Evolutionary conservation across 1,140 invertebrate species (phyloP), one percentile per base, ranked within the genome.

Genomic region (Saccostrea cuccullata): DNA sequence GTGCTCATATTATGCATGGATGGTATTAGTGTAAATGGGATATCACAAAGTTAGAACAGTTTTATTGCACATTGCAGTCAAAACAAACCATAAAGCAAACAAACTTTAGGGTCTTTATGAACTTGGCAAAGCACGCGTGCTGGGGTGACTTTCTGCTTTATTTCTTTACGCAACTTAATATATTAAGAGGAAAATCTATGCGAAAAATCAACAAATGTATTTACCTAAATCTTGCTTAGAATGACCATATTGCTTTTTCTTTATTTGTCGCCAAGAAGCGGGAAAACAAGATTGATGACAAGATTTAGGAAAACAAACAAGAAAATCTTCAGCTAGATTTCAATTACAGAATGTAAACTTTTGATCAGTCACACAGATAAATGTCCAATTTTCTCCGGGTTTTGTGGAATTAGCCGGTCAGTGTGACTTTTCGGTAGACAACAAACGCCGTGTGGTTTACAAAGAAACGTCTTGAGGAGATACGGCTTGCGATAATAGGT

Each of bases 351-450:
- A 84, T n/a, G 82, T 84, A 56, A 84, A 84, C 82, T 55, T 84
- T 84, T 84, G 82, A 84, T 84, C 82, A 55, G 55, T 84, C 82
- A 84, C 47, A 84, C 55, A 55, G 82, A 84, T 84, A 84, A 84
- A 84, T 84, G 40, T 84, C 82, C 55, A 84, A 84, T 84, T 84
- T 84, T 84, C 82, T 55, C 55, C 15, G 55, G 40, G 55, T 55
- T 56, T 56, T 56, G 40, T 23, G n/a, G 82, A 56, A 84, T 84
- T 84, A 84, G 13, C 40, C 40, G 40, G 55, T 55, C 82, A 56
- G 82, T 84, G 55, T 55, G 40, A 84, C 82, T 77, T 77, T 77
- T 77, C 70, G 70, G 70, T 77, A 77, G 70, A 84, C 82, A 55
- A 84, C 55, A 55, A 56, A 55, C 82, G 47, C 55, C 82, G 23